phyloP scores from a whole-genome alignment of 2,888 invertebrate genomes.

The Drosophila longiperda region DNA sequence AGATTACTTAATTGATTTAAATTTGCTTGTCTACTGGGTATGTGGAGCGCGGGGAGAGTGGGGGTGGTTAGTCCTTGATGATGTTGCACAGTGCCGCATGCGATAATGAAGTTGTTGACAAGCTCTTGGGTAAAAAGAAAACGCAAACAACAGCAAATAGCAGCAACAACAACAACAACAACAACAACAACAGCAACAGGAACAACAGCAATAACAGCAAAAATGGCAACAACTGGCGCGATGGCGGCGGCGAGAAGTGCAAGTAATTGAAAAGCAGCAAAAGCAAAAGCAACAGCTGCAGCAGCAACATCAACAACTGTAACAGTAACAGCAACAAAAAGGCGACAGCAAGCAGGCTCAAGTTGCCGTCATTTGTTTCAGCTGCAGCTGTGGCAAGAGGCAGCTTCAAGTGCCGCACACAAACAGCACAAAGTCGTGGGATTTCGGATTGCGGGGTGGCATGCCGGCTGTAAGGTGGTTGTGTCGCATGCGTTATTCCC shows the following conservation, averaged over 20 bases:
- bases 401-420: conserved; percentile 22
- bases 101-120: conserved; percentile 80
- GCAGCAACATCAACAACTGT: conserved; percentile 14
- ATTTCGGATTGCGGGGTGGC: conserved; percentile 2
- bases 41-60: not conserved
- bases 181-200: no score
- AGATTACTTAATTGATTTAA: conserved; percentile 78
- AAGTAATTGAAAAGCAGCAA: conserved; percentile 70
- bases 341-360: conserved; percentile 37
- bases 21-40: conserved; percentile 72
- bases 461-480: conserved; percentile 31
- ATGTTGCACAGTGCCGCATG: conserved; percentile 67
- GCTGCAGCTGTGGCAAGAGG: conserved; percentile 17
- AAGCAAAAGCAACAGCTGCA: conserved; percentile 35
- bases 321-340: conserved; percentile 6
- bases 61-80: conserved; percentile 25
- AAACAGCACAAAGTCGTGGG: conserved; percentile 4
- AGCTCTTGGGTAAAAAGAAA: conserved; percentile 68
- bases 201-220: conserved; percentile 8
- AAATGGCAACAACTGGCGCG: conserved; percentile 4
- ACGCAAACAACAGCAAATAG: conserved; percentile 58
- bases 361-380: conserved; percentile 38
- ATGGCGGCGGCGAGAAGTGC: conserved; percentile 48
- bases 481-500: conserved; percentile 59
- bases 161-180: conserved; percentile 14